Evolutionary conservation across 2,113 vertebrate genomes (phyloP).

Genomic region (Alectura lathami): DNA sequence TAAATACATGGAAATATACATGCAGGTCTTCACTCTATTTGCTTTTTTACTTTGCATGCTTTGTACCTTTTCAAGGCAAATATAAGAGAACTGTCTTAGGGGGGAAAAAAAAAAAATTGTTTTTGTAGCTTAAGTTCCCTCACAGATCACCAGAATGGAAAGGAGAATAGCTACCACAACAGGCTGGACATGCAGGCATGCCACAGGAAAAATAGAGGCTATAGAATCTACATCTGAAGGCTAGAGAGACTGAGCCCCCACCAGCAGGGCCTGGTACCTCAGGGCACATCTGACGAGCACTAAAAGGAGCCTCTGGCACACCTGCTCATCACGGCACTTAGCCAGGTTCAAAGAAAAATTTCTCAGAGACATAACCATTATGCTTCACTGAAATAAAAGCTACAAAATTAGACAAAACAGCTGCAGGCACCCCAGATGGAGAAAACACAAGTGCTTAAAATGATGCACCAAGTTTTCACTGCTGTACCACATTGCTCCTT

Average conservation of each 20-base stretch:
- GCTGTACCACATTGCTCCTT: neutral
- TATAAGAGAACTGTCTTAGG: neutral
- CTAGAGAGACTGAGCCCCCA: fast-evolving
- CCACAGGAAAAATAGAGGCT: neutral
- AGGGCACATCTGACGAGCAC: neutral
- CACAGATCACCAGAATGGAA: neutral
- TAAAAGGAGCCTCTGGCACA: neutral
- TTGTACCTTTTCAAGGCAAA: neutral
- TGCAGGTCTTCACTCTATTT: neutral
- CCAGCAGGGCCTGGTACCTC: neutral
- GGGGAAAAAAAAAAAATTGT: neutral
- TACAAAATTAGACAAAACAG: neutral
- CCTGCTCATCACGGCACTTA: neutral
- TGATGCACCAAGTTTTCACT: neutral
- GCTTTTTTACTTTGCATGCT: neutral
- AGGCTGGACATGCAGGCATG: neutral
- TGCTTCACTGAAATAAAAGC: neutral
- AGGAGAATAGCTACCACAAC: neutral
- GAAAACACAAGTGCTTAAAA: neutral
- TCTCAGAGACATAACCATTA: neutral
- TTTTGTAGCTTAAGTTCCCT: neutral
- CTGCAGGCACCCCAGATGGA: neutral
- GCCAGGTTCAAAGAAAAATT: neutral
- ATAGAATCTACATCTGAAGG: neutral
- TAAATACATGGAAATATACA: neutral